phyloP scores from a whole-genome alignment of 2,888 invertebrate genomes.

The Nowickia ferox region DNA sequence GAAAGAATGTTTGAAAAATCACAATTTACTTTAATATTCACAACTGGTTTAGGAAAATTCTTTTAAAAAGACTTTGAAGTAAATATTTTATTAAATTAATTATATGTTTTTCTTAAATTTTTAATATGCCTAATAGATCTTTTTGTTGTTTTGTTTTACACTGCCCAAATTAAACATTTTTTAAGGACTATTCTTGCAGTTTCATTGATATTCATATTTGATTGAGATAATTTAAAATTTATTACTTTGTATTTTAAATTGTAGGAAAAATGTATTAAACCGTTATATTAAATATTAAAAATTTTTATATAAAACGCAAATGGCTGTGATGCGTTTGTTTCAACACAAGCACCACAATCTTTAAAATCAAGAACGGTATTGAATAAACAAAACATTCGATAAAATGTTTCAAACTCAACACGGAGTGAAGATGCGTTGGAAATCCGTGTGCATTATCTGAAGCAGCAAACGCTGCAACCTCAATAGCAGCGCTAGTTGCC shows the following conservation, averaged over 20 bases:
- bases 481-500: constrained; percentile 26
- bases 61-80: not conserved
- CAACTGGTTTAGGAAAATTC: constrained; percentile 40
- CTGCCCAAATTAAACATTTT: not conserved
- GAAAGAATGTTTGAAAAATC: constrained; percentile 34
- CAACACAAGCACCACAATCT: constrained; percentile 49
- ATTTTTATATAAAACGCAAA: not conserved
- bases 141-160: too few relatives aligned
- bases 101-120: too few relatives aligned
- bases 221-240: not conserved
- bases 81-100: too few relatives aligned
- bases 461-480: constrained; percentile 43
- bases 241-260: not conserved
- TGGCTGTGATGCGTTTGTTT: constrained; percentile 8
- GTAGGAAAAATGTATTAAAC: not conserved
- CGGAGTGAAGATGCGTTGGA: constrained; percentile 11
- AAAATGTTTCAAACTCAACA: constrained; percentile 50
- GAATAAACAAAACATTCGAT: constrained; percentile 37
- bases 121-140: too few relatives aligned
- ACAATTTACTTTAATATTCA: constrained; percentile 7
- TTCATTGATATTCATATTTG: not conserved
- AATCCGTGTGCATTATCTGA: constrained; percentile 60
- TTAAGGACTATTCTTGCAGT: not conserved
- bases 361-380: constrained; percentile 63
- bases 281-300: not conserved